A percentile compares a stretch with the other conserved stretches of the same genome.
These are phyloP conservation scores for Vireo altiloquus DNA, from an alignment of 2,113 vertebrate species.

Conservation along the genomic window DNA sequence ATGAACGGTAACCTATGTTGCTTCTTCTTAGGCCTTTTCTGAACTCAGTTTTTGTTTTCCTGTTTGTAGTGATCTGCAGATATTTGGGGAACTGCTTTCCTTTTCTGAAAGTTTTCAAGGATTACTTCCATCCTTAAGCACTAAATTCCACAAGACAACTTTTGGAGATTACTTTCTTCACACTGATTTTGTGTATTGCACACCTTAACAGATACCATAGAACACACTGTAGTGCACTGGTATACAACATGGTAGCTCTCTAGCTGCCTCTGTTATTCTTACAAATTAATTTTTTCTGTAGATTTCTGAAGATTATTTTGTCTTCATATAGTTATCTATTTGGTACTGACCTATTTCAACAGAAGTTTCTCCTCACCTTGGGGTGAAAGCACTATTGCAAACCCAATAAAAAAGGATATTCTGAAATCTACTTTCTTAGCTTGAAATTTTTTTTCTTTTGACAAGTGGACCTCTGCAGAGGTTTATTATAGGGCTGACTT, in stretches of 20 bases:
- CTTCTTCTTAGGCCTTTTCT: background rate
- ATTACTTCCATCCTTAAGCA: background rate
- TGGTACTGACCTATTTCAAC: background rate
- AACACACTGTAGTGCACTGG: background rate
- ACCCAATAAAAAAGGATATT: background rate
- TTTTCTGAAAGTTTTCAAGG: background rate
- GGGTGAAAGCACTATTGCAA: background rate
- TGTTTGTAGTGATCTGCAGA: background rate
- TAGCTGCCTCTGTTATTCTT: background rate
- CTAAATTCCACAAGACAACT: background rate
- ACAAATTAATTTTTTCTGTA: background rate
- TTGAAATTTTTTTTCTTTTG: background rate
- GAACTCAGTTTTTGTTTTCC: background rate
- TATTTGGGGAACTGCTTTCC: background rate
- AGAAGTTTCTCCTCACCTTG: background rate
- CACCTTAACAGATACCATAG: background rate
- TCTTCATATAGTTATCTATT: background rate
- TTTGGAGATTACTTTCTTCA: background rate
- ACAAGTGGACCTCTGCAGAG: background rate
- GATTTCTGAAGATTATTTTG: background rate
- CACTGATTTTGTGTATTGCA: background rate
- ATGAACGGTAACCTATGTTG: background rate
- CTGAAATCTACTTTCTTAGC: background rate
- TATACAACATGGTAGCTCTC: background rate
- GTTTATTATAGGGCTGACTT: background rate